These are phyloP conservation scores for Philopedon plagiatum DNA, from an alignment of 2,888 invertebrate species.

Conservation along the genomic window DNA sequence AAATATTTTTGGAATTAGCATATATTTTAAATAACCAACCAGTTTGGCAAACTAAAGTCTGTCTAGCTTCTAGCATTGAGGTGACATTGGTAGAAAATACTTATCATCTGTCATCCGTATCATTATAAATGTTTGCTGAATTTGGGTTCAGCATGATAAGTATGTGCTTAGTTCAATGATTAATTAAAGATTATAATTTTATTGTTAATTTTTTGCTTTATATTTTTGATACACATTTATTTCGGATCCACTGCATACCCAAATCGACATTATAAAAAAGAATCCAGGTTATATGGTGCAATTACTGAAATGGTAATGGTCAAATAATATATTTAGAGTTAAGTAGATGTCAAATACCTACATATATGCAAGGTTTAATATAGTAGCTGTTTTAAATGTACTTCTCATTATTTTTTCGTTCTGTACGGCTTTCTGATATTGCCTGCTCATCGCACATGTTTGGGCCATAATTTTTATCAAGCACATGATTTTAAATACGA, in stretches of 20 bases:
- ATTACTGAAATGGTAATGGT: slow-evolving; percentile 40
- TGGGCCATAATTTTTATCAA: slow-evolving; percentile 19
- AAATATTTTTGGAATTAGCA: no score
- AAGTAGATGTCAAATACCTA: slow-evolving; percentile 34
- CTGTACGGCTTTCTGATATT: not conserved
- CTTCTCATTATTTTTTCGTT: not conserved
- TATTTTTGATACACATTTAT: slow-evolving; percentile 35
- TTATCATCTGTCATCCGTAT: no score
- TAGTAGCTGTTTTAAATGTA: slow-evolving; percentile 23
- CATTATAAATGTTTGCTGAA: no score
- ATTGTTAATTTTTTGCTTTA: slow-evolving; percentile 25
- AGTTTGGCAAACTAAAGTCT: no score
- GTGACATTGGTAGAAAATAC: no score
- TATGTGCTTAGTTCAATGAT: not conserved
- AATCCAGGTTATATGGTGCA: slow-evolving; percentile 46
- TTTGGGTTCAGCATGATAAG: no score
- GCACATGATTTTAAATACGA: not conserved
- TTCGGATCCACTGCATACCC: slow-evolving; percentile 15
- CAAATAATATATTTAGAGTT: slow-evolving; percentile 29
- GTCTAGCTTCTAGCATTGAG: no score
- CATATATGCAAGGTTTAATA: slow-evolving; percentile 31
- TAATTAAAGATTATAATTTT: not conserved
- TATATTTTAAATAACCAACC: no score
- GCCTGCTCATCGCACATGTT: slow-evolving; percentile 9
- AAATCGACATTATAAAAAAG: slow-evolving; percentile 25